Conservation (phyloP, 2,113 vertebrate species). For the Melanostigma gelatinosum region DNA sequence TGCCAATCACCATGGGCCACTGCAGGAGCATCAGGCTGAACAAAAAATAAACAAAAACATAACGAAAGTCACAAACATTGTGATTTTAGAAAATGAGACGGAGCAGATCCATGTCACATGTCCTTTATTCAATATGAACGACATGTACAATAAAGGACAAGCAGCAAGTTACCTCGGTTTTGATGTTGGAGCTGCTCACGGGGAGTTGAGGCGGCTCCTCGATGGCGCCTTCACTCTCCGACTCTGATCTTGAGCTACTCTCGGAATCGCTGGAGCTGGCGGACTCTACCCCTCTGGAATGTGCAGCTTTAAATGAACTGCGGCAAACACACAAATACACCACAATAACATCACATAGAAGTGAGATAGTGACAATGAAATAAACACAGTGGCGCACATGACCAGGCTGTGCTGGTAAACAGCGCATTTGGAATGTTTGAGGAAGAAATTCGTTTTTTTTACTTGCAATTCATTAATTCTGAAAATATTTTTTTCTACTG, state of each 20-base stretch:
- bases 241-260: conserved; percentile 90
- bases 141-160: neutral
- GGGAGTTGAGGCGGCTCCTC: conserved; percentile 69
- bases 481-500: neutral
- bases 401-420: neutral
- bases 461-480: neutral
- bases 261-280: conserved; percentile 91
- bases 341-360: neutral
- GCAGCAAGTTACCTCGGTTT: conserved; percentile 61
- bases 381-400: neutral
- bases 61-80: neutral
- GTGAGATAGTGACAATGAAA: neutral
- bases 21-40: conserved; percentile 47
- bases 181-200: conserved; percentile 56
- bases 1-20: conserved; percentile 70
- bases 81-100: neutral
- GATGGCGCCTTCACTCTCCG: conserved; percentile 84
- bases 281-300: conserved; percentile 87
- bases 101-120: neutral
- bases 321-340: conserved; percentile 22
- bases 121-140: neutral
- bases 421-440: neutral
- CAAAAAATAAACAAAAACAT: conserved; percentile 1
- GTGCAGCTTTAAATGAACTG: conserved; percentile 81
- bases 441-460: neutral